Percentiles rank a stretch among this genome's conserved stretches.
phyloP scores from a whole-genome alignment of 2,113 vertebrate genomes.

The Ophthalmotilapia sp. region DNA sequence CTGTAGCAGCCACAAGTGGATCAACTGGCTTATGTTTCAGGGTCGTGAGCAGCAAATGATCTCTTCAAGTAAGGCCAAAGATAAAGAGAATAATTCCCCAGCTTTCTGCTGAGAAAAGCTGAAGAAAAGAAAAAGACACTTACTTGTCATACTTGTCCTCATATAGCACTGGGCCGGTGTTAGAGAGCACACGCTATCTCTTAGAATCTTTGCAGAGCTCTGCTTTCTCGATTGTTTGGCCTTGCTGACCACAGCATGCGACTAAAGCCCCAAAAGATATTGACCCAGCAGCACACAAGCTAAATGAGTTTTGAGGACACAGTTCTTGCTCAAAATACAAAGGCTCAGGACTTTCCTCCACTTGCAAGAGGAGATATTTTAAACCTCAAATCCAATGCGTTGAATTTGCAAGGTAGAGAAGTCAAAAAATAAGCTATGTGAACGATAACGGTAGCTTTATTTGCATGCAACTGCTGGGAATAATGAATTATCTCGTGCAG shows the following conservation, averaged over 20 bases:
- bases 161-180: neutral
- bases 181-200: conserved; percentile 2
- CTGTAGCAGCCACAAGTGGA: conserved; percentile 21
- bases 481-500: neutral
- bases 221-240: conserved; percentile 11
- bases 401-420: neutral
- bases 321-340: neutral
- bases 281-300: neutral
- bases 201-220: neutral
- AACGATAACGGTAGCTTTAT: neutral
- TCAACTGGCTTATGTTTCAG: conserved; percentile 52
- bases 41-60: conserved; percentile 50
- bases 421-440: neutral
- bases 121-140: conserved; percentile 4
- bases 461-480: neutral
- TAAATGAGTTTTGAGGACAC: conserved; percentile 17
- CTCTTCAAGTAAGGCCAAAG: conserved; percentile 41
- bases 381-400: neutral
- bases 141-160: neutral
- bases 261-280: neutral
- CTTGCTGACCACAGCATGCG: conserved; percentile 1
- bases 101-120: conserved; percentile 44
- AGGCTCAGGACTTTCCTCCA: neutral
- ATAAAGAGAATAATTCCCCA: conserved; percentile 41
- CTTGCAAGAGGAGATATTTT: neutral